Conservation (phyloP, 2,888 invertebrate genomes). For the Lamproptera curius region DNA sequence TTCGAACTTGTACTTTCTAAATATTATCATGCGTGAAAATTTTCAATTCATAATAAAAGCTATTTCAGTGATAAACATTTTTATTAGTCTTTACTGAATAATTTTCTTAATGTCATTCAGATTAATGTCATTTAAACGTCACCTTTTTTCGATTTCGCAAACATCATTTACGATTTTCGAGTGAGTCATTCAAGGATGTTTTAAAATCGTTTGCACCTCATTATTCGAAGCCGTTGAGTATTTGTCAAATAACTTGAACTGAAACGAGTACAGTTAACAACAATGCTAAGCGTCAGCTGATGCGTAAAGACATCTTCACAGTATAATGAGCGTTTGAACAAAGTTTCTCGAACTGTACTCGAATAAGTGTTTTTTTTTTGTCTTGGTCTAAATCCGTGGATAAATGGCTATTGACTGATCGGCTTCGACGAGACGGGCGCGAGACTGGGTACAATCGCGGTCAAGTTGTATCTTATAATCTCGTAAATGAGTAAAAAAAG, state of each 20-base stretch:
- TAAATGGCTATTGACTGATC: constrained; percentile 23
- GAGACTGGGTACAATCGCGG: too few relatives aligned
- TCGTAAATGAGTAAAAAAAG: neutral
- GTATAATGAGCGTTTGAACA: constrained; percentile 21
- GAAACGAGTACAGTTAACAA: constrained; percentile 22
- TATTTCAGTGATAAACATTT: too few relatives aligned
- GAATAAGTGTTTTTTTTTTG: constrained; percentile 5
- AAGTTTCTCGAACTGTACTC: constrained; percentile 23
- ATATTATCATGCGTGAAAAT: too few relatives aligned
- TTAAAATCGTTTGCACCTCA: neutral
- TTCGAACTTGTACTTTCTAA: too few relatives aligned
- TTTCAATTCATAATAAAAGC: too few relatives aligned
- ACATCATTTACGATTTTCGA: too few relatives aligned
- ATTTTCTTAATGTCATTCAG: too few relatives aligned
- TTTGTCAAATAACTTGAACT: neutral
- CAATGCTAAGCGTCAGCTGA: constrained; percentile 22
- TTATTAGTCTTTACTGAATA: too few relatives aligned
- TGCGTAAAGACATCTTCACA: constrained; percentile 22
- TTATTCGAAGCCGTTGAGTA: neutral
- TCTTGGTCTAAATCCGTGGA: constrained; percentile 10
- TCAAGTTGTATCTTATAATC: too few relatives aligned
- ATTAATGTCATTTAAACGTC: too few relatives aligned
- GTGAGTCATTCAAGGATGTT: neutral
- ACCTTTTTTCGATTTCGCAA: too few relatives aligned
- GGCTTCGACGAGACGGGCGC: neutral